Evolutionary conservation across 2,113 vertebrate species (phyloP), one percentile per base, ranked within the genome.

Genomic region (Lampris incognitus): DNA sequence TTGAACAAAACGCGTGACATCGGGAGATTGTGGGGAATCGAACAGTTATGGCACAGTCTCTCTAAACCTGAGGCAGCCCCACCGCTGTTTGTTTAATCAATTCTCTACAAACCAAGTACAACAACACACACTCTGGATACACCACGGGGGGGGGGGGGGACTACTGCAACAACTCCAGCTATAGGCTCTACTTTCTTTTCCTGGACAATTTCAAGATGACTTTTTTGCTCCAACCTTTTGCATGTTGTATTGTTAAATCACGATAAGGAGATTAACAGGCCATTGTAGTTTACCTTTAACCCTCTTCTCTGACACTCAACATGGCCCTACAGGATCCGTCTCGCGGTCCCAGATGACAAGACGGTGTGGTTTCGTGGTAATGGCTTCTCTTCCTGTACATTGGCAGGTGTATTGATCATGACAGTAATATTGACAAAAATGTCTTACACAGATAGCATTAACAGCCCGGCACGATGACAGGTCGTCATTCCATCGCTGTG

Each of bases 221-320:
- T 40, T 58, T 48, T 66, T 62, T 41, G 38, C 57, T 49, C 54
- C 72, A 81, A 83, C 83, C 80, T 86, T 24, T 77, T 73, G 73
- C 48, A 58, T 72, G 10, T 60, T 82, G 82, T 87, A 85, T 86
- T 83, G 64, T 41, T 64, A 51, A 54, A 72, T 75, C 4, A 0
- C 48, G 77, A 87, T 81, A 67, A 76, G 67, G 46, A 78, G 54
- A 81, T 78, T 64, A 62, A 5, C 63, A 54, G 55, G 71, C 56
- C 44, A 11, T 78, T 81, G 58, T 56, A 72, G 68, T 69, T 71
- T 44, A 87, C 76, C 84, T 85, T 91, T 77, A 50, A 42, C 76
- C 68, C 37, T n/a, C 8, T 6, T 40, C 74, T 69, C 66, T 66
- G 41, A 77, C 58, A 55, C 70, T 49, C 51, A 65, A 48, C 55